Evolutionary conservation across 2,113 vertebrate species (phyloP).

Genomic region (Eptatretus burgeri): DNA sequence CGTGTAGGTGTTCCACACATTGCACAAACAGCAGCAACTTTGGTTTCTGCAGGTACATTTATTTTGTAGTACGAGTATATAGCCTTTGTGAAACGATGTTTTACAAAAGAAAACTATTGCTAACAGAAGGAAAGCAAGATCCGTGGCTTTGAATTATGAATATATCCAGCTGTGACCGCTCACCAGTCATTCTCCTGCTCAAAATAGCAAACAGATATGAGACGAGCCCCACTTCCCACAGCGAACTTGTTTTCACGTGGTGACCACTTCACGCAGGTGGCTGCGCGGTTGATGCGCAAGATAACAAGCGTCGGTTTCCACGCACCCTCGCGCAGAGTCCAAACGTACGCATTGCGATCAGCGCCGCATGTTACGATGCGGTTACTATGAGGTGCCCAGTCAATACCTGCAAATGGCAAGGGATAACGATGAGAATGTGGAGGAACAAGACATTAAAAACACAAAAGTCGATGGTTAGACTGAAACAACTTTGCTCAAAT

Average conservation of each 20-base stretch:
- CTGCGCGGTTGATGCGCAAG: slow-evolving; percentile 78
- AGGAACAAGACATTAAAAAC: too few relatives aligned
- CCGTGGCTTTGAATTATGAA: too few relatives aligned
- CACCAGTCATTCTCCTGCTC: slow-evolving; percentile 98
- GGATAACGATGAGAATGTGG: too few relatives aligned
- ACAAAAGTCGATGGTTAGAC: too few relatives aligned
- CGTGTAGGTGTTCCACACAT: too few relatives aligned
- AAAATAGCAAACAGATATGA: slow-evolving; percentile 97
- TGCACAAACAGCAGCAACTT: too few relatives aligned
- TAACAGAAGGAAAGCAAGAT: too few relatives aligned
- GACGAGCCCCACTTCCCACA: slow-evolving; percentile 73
- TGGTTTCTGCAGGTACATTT: too few relatives aligned
- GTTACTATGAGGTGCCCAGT: slow-evolving; percentile 96
- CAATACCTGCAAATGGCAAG: slow-evolving; percentile 53
- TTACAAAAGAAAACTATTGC: too few relatives aligned
- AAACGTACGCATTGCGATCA: slow-evolving; percentile 88
- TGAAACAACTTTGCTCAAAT: too few relatives aligned
- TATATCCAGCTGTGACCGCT: slow-evolving; percentile 12
- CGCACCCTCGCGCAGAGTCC: slow-evolving; percentile 81
- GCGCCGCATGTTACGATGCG: slow-evolving; percentile 91
- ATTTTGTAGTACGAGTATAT: not conserved
- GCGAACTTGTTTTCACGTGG: slow-evolving; percentile 95
- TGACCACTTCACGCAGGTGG: slow-evolving; percentile 95
- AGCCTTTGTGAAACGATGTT: not conserved
- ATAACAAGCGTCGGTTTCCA: slow-evolving; percentile 97